These are phyloP conservation scores for Eupristina koningsbergeri DNA, from an alignment of 1,140 invertebrate genomes.

Conservation along the genomic window DNA sequence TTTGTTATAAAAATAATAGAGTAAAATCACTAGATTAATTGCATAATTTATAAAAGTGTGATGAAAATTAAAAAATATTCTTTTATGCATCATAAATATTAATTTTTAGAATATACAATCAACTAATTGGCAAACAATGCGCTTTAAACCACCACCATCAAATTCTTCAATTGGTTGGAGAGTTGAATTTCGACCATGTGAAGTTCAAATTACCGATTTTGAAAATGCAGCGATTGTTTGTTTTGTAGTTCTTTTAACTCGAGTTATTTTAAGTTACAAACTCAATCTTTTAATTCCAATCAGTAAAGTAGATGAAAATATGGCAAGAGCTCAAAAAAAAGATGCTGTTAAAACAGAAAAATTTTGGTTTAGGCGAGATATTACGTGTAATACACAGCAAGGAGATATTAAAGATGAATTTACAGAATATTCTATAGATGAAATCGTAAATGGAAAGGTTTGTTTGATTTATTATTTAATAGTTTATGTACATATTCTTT, in stretches of 20 bases:
- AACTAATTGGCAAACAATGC: slow-evolving; percentile 99
- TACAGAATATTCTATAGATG: slow-evolving; percentile 89
- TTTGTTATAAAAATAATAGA: background rate
- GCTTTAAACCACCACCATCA: slow-evolving; percentile 97
- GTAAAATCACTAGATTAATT: background rate
- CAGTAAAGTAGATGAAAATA: slow-evolving; percentile 99
- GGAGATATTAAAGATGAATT: slow-evolving; percentile 72
- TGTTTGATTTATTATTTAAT: slow-evolving; percentile 13
- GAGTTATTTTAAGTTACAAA: slow-evolving; percentile 97
- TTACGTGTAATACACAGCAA: slow-evolving; percentile 74
- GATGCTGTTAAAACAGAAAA: slow-evolving; percentile 87
- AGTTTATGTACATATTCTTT: background rate
- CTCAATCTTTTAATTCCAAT: slow-evolving; percentile 98
- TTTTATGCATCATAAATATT: slow-evolving; percentile 32
- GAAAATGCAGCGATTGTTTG: slow-evolving; percentile 99
- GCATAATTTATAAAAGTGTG: background rate
- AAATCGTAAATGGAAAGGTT: slow-evolving; percentile 98
- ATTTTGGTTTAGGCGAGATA: slow-evolving; percentile 93
- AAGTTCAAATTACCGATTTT: slow-evolving; percentile 98
- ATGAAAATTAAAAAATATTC: background rate
- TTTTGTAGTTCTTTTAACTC: slow-evolving; percentile 96
- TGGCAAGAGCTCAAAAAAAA: slow-evolving; percentile 92
- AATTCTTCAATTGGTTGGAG: slow-evolving; percentile 98
- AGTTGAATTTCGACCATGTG: slow-evolving; percentile 99
- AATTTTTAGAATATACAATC: slow-evolving; percentile 96